phyloP scores from a whole-genome alignment of 2,797 vertebrate species.

The Enteromius radiatus region DNA sequence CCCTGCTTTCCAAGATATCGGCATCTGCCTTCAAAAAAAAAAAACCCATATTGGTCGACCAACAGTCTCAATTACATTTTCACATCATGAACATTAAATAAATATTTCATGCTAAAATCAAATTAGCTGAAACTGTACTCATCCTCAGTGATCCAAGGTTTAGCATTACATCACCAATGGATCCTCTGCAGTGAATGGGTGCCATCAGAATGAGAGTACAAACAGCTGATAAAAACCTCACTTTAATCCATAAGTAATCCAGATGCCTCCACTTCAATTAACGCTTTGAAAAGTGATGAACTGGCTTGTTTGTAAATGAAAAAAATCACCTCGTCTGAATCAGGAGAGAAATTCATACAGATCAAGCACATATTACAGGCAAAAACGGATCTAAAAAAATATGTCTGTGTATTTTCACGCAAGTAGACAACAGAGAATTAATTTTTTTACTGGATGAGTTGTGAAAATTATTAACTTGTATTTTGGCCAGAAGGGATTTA shows the following conservation, averaged over 20 bases:
- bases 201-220: background rate
- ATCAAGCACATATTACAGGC: too few species aligned
- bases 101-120: background rate
- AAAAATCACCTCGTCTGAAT: background rate
- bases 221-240: background rate
- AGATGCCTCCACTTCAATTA: background rate
- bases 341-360: background rate
- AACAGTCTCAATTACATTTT: background rate
- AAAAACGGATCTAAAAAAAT: background rate
- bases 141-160: background rate
- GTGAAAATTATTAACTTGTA: too few species aligned
- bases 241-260: background rate
- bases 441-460: too few species aligned
- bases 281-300: background rate
- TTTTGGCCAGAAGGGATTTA: background rate
- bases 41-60: too few species aligned
- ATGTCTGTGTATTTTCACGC: background rate
- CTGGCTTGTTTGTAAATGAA: background rate
- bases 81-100: background rate
- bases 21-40: too few species aligned
- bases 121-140: background rate
- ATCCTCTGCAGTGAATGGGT: background rate
- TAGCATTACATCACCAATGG: background rate
- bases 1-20: too few species aligned
- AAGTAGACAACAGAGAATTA: background rate